Percentiles rank a stretch among this genome's conserved stretches.
phyloP scores from a whole-genome alignment of 2,888 invertebrate species.

The Leptinotarsa tumamoca region DNA sequence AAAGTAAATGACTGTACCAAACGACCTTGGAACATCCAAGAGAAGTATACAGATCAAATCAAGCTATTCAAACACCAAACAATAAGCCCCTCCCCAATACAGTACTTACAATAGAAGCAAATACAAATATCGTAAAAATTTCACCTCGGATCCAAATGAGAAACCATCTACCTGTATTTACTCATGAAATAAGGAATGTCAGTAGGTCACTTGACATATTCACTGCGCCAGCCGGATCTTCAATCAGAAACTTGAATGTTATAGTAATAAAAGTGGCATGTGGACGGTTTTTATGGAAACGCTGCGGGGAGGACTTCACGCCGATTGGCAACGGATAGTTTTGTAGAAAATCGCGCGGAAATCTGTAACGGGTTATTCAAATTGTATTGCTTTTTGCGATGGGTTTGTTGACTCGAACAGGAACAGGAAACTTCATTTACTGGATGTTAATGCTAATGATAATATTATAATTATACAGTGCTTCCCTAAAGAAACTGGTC shows the following conservation, averaged over 20 bases:
- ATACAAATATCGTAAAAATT: constrained; percentile 30
- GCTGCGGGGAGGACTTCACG: background rate
- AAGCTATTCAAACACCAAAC: background rate
- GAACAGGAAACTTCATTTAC: background rate
- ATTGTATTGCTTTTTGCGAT: background rate
- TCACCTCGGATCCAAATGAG: constrained; percentile 34
- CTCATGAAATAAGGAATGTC: constrained; percentile 45
- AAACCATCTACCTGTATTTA: constrained; percentile 36
- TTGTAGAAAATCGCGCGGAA: background rate
- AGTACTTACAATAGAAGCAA: constrained; percentile 6
- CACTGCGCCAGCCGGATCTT: constrained; percentile 45
- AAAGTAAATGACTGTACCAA: background rate
- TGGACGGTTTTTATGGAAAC: background rate
- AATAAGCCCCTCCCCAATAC: background rate
- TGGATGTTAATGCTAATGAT: background rate
- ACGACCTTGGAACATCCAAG: background rate
- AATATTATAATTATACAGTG: too few relatives aligned
- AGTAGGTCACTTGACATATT: constrained; percentile 54
- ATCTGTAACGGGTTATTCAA: constrained; percentile 1
- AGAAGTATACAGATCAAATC: background rate
- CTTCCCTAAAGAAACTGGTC: too few relatives aligned
- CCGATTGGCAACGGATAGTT: background rate
- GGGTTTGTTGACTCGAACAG: constrained; percentile 1
- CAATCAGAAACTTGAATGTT: constrained; percentile 13
- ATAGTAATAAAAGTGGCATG: background rate